Evolutionary conservation across 2,888 invertebrate species (phyloP).

Genomic region (Brenthis daphne): DNA sequence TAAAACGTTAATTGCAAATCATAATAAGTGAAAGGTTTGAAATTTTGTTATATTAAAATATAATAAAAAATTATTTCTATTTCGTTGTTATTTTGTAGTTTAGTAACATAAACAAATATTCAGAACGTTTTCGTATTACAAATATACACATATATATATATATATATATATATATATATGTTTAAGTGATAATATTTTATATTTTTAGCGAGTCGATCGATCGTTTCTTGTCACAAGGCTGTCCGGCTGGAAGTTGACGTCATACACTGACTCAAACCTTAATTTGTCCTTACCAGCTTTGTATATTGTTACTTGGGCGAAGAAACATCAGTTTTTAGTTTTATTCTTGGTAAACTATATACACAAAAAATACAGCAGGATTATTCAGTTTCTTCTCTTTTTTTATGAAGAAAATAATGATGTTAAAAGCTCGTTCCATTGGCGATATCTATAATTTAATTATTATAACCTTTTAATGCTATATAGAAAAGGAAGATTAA

Average conservation of each 20-base stretch:
- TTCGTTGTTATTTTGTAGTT: too few relatives aligned
- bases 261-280: constrained; percentile 59
- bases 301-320: constrained; percentile 22
- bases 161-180: background rate
- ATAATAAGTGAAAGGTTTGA: too few relatives aligned
- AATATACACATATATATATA: too few relatives aligned
- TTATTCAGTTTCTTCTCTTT: background rate
- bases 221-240: constrained; percentile 57
- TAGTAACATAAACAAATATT: too few relatives aligned
- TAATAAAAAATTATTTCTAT: too few relatives aligned
- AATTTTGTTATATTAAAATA: too few relatives aligned
- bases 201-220: constrained; percentile 25
- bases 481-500: too few relatives aligned
- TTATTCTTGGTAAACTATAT: background rate
- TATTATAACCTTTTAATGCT: too few relatives aligned
- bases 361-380: background rate
- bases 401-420: too few relatives aligned
- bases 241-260: constrained; percentile 64
- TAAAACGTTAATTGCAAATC: too few relatives aligned
- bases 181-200: constrained; percentile 8
- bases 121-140: background rate
- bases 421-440: too few relatives aligned
- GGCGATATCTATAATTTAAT: too few relatives aligned
- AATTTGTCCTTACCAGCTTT: constrained; percentile 39
- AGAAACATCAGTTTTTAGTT: background rate